Percentiles rank a stretch among this genome's conserved stretches.
These are phyloP conservation scores for Hyaena hyaena DNA, from an alignment of 2,113 vertebrate genomes.

Conservation along the genomic window DNA sequence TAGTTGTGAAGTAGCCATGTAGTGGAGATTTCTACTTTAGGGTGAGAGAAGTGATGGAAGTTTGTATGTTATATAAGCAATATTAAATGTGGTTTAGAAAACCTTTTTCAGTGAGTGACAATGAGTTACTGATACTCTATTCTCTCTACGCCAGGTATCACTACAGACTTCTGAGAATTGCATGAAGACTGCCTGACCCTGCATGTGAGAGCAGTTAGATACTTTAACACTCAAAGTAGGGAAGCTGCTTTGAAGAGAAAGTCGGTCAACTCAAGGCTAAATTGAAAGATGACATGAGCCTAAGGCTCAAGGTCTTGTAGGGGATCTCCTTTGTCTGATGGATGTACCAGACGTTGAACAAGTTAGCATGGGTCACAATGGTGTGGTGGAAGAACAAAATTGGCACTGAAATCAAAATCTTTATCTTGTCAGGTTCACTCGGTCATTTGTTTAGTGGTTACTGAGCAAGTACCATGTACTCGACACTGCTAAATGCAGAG, in stretches of 20 bases:
- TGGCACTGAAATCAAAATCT: background rate
- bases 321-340: background rate
- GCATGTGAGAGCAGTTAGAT: background rate
- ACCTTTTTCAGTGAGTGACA: background rate
- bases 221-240: background rate
- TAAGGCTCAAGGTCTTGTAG: background rate
- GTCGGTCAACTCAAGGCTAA: background rate
- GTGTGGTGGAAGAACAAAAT: background rate
- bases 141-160: background rate
- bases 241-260: background rate
- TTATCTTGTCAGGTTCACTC: background rate
- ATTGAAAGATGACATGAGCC: background rate
- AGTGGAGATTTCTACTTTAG: background rate
- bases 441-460: background rate
- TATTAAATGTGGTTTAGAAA: background rate
- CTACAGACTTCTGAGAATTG: background rate
- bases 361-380: background rate
- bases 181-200: background rate
- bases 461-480: background rate
- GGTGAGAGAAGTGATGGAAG: background rate
- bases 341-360: background rate
- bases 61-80: background rate
- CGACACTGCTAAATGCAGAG: background rate
- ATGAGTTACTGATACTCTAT: background rate
- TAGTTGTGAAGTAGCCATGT: background rate